Evolutionary conservation across 2,888 invertebrate genomes (phyloP).

Genomic region (Psylliodes chrysocephalus): DNA sequence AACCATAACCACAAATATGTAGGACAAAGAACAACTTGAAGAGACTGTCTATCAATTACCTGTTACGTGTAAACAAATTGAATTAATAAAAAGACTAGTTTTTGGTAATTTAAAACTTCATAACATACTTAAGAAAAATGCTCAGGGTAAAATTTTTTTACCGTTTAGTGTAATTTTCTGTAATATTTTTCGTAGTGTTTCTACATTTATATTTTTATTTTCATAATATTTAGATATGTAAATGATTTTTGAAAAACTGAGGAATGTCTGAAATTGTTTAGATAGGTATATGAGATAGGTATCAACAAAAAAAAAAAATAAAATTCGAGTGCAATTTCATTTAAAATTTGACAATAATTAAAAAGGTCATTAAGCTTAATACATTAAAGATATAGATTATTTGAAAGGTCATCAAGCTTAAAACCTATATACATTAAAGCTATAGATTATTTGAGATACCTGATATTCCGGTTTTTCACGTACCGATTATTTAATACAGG

Average conservation of each 20-base stretch:
- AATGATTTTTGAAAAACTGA: not conserved
- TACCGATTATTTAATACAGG: not conserved
- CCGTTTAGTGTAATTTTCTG: slow-evolving; percentile 23
- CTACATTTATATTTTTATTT: not conserved
- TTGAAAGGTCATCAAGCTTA: not conserved
- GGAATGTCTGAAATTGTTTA: not conserved
- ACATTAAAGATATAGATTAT: too few species aligned
- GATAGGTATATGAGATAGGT: not conserved
- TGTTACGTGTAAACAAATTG: slow-evolving; percentile 10
- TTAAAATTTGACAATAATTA: not conserved
- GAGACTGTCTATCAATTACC: slow-evolving; percentile 39
- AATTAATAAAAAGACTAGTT: not conserved
- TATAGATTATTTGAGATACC: not conserved
- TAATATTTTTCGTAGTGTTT: not conserved
- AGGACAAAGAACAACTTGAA: slow-evolving; percentile 31
- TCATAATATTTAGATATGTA: not conserved
- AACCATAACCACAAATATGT: not conserved
- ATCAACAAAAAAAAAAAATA: not conserved
- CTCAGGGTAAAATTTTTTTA: slow-evolving; percentile 31
- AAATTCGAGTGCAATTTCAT: not conserved
- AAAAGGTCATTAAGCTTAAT: not conserved
- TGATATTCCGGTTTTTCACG: slow-evolving; percentile 11
- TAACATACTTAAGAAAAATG: slow-evolving; percentile 9
- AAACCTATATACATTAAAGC: too few species aligned
- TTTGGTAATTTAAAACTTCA: slow-evolving; percentile 1